A percentile compares a stretch with the other conserved stretches of the same genome.
phyloP scores from a whole-genome alignment of 2,888 invertebrate genomes.

The Bruchidius siliquastri region DNA sequence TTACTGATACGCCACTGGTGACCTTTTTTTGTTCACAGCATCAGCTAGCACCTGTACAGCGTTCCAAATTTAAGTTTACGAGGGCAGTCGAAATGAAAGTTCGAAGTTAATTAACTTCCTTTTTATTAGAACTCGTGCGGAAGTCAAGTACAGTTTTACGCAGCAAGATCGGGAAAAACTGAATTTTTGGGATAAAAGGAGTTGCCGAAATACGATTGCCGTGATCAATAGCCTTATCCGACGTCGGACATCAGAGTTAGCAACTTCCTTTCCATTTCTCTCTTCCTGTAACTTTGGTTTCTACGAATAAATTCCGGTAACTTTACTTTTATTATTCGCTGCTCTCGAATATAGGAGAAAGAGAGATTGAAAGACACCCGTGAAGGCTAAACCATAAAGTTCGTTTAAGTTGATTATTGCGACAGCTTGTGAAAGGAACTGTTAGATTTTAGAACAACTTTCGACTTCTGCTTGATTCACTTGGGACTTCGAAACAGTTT shows the following conservation, averaged over 20 bases:
- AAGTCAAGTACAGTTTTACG: not conserved
- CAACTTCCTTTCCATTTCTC: not conserved
- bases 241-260: not conserved
- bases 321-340: not conserved
- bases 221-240: not conserved
- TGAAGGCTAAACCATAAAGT: not conserved
- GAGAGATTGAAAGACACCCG: not conserved
- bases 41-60: not conserved
- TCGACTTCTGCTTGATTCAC: not conserved
- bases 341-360: not conserved
- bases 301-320: not conserved
- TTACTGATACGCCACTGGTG: too few species aligned
- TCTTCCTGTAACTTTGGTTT: not conserved
- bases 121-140: not conserved
- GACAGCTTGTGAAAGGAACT: not conserved
- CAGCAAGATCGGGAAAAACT: not conserved
- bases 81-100: not conserved
- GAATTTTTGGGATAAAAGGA: not conserved
- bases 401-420: not conserved
- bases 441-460: not conserved
- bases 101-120: not conserved
- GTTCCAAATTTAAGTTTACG: not conserved
- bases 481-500: not conserved
- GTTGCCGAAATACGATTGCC: not conserved
- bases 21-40: too few species aligned